Evolutionary conservation across 2,797 vertebrate species (phyloP).

Genomic region (Phalloptychus januarius): DNA sequence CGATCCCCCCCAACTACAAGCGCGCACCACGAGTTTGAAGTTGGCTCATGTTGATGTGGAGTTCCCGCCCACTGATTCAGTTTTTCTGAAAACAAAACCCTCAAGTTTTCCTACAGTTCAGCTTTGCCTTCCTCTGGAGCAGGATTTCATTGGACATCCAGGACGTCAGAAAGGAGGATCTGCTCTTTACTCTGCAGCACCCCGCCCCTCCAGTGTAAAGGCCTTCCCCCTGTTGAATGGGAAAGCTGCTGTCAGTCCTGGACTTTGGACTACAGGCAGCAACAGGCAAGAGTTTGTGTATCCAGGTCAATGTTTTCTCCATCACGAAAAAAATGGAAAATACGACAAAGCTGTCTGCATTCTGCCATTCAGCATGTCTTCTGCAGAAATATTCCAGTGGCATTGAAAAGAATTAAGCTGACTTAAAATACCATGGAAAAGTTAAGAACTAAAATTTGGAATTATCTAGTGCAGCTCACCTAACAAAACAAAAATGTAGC

Average conservation of each 20-base stretch:
- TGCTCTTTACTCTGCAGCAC: constrained; percentile 32
- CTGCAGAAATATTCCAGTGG: not conserved
- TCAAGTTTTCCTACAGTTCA: constrained; percentile 1
- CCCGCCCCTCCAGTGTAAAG: constrained; percentile 66
- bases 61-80: constrained; percentile 30
- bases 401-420: not conserved
- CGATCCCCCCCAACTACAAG: constrained; percentile 21
- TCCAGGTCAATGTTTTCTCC: constrained; percentile 20
- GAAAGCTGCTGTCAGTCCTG: constrained; percentile 15
- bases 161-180: constrained; percentile 59
- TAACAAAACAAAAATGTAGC: not conserved
- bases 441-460: not conserved
- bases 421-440: not conserved
- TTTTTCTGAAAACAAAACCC: constrained; percentile 25
- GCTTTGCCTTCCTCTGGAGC: constrained; percentile 15
- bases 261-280: constrained; percentile 54
- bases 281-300: constrained; percentile 5
- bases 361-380: not conserved
- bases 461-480: not conserved
- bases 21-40: constrained; percentile 49
- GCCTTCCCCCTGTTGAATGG: constrained; percentile 48
- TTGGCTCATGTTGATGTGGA: constrained; percentile 51
- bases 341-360: not conserved
- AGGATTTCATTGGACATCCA: constrained; percentile 45
- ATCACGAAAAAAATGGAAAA: not conserved